Conservation (phyloP, 2,888 invertebrate genomes). For the Microctonus brassicae region DNA sequence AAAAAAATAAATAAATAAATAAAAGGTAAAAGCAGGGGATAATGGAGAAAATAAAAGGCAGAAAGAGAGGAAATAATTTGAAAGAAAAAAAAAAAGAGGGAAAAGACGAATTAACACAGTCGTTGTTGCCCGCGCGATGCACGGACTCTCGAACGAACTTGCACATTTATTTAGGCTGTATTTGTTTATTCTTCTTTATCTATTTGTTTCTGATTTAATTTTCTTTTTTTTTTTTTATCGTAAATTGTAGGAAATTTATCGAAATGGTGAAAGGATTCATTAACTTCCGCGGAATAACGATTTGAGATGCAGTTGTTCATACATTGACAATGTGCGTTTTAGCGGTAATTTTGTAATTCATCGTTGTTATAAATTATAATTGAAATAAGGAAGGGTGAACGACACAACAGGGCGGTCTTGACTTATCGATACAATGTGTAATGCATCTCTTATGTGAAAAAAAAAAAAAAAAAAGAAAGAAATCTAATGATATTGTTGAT, state of each 20-base stretch:
- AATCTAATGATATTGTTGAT: slow-evolving; percentile 3
- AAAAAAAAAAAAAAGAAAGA: not conserved
- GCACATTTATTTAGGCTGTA: slow-evolving; percentile 20
- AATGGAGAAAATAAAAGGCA: slow-evolving; percentile 6
- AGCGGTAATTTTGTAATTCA: not conserved
- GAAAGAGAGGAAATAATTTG: slow-evolving; percentile 10
- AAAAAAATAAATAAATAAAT: slow-evolving; percentile 14
- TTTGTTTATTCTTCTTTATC: slow-evolving; percentile 14
- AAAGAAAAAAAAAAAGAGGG: slow-evolving; percentile 17
- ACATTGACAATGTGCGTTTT: not conserved
- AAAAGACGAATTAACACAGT: slow-evolving; percentile 24
- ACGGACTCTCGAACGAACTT: slow-evolving; percentile 26
- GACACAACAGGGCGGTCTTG: not conserved
- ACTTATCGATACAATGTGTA: no score
- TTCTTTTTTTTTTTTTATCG: no score
- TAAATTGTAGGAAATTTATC: slow-evolving; percentile 29
- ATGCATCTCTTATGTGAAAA: not conserved
- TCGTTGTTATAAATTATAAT: not conserved
- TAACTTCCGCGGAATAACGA: not conserved
- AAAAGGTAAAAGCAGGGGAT: slow-evolving; percentile 28
- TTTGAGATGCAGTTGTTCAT: slow-evolving; percentile 2
- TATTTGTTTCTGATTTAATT: slow-evolving; percentile 25
- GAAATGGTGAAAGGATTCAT: not conserved
- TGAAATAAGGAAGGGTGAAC: not conserved
- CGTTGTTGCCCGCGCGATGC: slow-evolving; percentile 21